Base-by-base conservation (phyloP, 2,888 invertebrate genomes). In the Cyaniris semiargus region DNA sequence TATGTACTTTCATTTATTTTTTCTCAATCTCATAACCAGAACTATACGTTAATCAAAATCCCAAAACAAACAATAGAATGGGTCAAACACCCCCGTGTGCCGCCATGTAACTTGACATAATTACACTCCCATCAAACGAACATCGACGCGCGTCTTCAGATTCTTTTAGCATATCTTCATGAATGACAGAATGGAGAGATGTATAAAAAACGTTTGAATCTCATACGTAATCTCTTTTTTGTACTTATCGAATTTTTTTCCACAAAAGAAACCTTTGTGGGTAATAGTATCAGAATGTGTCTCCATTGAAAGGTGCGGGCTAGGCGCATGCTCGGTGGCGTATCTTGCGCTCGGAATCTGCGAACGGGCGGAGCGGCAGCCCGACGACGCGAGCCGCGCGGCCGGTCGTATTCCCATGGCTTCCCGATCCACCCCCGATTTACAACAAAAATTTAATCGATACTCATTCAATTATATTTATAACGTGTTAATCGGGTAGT, bases 241-340 rank as follows among this genome's bases (percentile, higher is more conserved):
- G 38, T 53, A n/a, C n/a, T n/a, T 75, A 53, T 75, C 31, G 13
- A 34, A 58, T 60, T 23, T 76, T 76, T 38, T 60, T 13, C 21
- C 27, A 38, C 56, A 48, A 70, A 56, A 34, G 23, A 34, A 31
- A 71, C 71, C 48, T 56, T 38, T 70, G 76, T 38, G 21, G 71
- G 71, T 81, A 78, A 80, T 79, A 80, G 80, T 79, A 77, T 82
- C 78, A 80, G 82, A 76, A 81, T 81, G 78, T 77, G 74, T 81
- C 88, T 83, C 81, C 78, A 80, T 83, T 88, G 87, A 85, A 86
- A 88, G 86, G 81, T 60, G 48, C 85, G 88, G 88, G 88, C 85
- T 86, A 81, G 80, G 86, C 91, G 92, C 93, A 89, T 83, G 92
- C 92, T 88, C 88, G 84, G 76, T 85, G 81, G 83, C 87, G 85